Base-by-base conservation (phyloP, 2,888 invertebrate genomes). In the Sphaeridia pumilis region DNA sequence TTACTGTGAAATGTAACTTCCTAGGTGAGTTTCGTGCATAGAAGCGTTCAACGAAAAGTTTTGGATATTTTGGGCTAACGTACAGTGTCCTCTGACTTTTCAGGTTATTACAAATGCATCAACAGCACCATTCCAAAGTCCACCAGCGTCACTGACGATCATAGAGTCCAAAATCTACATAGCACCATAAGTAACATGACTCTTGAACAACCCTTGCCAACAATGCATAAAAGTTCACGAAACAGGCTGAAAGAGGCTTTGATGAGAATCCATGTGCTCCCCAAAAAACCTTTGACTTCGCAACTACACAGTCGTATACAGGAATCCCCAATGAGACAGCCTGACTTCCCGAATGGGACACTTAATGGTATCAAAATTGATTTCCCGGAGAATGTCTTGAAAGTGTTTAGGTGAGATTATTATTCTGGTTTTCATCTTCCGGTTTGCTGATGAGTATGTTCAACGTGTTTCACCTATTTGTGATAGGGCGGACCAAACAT, bases 1-100 rank as follows among this genome's bases (percentile, higher is more conserved):
- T 98, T 64, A 89, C 90, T 51, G 90, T 98, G 47, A 95, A 94
- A 74, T 94, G 92, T 67, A 98, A 98, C 75, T 78, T 97, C 67
- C 77, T 94, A 69, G 86, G 88, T 71, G 64, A 68, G n/a, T n/a
- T n/a, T n/a, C n/a, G n/a, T n/a, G n/a, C n/a, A n/a, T n/a, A n/a
- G n/a, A n/a, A n/a, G n/a, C n/a, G n/a, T n/a, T n/a, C n/a, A n/a
- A n/a, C n/a, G n/a, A n/a, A n/a, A n/a, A n/a, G n/a, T n/a, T n/a
- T n/a, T 49, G 12, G 2, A 5, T 38, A 21, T 42, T 28, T 43
- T n/a, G n/a, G n/a, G n/a, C n/a, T n/a, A n/a, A n/a, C n/a, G n/a
- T n/a, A n/a, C n/a, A n/a, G n/a, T n/a, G n/a, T n/a, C n/a, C n/a
- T n/a, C n/a, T n/a, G n/a, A n/a, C n/a, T n/a, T 42, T 31, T 4